Base-by-base conservation (phyloP, 2,888 invertebrate genomes). In the Apamea anceps region DNA sequence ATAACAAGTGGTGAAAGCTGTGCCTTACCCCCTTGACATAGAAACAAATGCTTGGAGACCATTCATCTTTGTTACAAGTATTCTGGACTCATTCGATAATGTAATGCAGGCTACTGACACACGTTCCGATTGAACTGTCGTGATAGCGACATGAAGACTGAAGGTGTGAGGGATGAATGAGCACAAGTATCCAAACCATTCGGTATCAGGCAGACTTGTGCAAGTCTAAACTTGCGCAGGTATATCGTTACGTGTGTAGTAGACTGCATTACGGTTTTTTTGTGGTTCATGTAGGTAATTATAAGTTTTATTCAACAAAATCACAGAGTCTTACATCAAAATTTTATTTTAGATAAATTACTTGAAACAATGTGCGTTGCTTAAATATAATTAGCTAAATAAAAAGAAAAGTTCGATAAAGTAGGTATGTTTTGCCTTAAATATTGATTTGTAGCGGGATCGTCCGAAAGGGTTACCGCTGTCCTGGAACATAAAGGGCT, bases 11-110 rank as follows among this genome's bases (percentile, higher is more conserved):
- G 81, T 10, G 88, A 87, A 87, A 87, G 89, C 85, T 85, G 45
- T 75, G 75, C 90, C 87, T 90, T 91, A 90, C 84, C 89, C 90
- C 87, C 94, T 94, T 94, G 94, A 94, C 94, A 94, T 90, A 94
- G 91, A 94, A 94, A 94, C 90, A 92, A 93, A 93, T 90, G 92
- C 91, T 92, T 80, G 90, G 85, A 85, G 90, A 91, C 91, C 88
- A 85, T 88, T 90, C 81, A 82, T 79, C 82, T 88, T 77, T 72
- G 72, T 66, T 21, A 28, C 65, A 48, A 18, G 15, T 91, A 93
- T 93, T 92, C 80, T 84, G 37, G 74, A 15, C 57, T 79, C 89
- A 78, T 72, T 85, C 88, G 90, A 90, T 48, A 48, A 48, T 15
- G 15, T 48, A 48, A 48, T 15, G 48, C 15, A 15, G 15, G 15